Base-by-base conservation (phyloP, 2,797 vertebrate species). In the Platalea minor region DNA sequence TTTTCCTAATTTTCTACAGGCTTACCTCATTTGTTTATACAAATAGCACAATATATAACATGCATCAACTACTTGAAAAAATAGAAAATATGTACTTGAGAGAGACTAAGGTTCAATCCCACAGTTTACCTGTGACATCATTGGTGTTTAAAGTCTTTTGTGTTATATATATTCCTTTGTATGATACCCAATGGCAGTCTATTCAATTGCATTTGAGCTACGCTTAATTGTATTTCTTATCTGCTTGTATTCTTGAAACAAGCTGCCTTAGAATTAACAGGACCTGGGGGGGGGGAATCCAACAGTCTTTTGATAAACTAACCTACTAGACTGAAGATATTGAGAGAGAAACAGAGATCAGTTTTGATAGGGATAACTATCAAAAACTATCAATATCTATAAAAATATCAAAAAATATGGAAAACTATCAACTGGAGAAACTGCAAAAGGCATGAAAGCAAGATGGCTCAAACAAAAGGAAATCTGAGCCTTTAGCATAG, bases 341-440 rank as follows among this genome's bases (percentile, higher is more conserved):
- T 74, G 8, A 63, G 14, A 67, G 4, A 65, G 17, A 59, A 82
- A 70, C 7, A 33, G 6, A 63, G 3, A 50, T 33, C 3, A 3
- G 4, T 54, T 88, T 75, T 88, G 12, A 39, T 13, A 56, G 43
- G 41, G 1, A 53, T 2, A 76, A 29, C 3, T 46, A 57, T 37
- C 19, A 56, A 86, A 46, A 85, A 2, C 0, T 23, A 59, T 26
- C 6, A n/a, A 2, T 67, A 70, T 16, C 19, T 57, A 39, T 4
- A 35, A 57, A 82, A 41, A 16, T 14, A 43, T 25, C 1, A 26
- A 50, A 64, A 85, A 20, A 13, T 16, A 11, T 24, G 45, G 35
- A 50, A 69, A 45, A 29, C 0, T 48, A 19, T n/a, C 10, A 4
- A 28, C 4, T 0, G 0, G 11, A 84, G 16, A 73, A 76, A n/a